phyloP scores from a whole-genome alignment of 2,888 invertebrate species.

The Acholoe squamosa region DNA sequence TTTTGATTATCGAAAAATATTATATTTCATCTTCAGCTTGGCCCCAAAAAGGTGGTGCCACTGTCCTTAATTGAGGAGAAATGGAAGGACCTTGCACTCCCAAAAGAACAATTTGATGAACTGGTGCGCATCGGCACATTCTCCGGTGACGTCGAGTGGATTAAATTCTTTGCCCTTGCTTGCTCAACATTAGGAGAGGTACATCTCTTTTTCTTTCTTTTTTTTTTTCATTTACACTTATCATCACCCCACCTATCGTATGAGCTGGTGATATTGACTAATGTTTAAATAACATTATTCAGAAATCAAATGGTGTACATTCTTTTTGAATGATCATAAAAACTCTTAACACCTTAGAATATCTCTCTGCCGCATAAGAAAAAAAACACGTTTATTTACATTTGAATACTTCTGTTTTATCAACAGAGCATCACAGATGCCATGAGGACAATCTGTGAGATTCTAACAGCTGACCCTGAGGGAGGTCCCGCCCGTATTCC shows the following conservation, averaged over 20 bases:
- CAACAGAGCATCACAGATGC: constrained; percentile 89
- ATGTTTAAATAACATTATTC: constrained; percentile 37
- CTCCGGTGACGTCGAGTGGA: constrained; percentile 87
- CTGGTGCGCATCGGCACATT: constrained; percentile 90
- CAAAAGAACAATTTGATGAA: constrained; percentile 86
- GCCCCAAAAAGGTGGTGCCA: constrained; percentile 80
- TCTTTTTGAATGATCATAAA: background rate
- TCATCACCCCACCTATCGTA: background rate
- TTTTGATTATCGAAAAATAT: background rate
- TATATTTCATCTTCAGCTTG: constrained; percentile 75
- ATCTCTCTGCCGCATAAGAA: no score
- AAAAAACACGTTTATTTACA: no score
- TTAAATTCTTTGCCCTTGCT: constrained; percentile 90
- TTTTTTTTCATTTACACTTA: background rate
- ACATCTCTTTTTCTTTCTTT: constrained; percentile 61
- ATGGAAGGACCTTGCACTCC: constrained; percentile 84
- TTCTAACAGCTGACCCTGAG: constrained; percentile 92
- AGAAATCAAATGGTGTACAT: background rate
- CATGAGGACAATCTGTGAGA: constrained; percentile 91
- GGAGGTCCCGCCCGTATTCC: constrained; percentile 91
- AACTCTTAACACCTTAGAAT: no score
- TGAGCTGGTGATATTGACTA: no score
- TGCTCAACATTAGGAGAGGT: constrained; percentile 82
- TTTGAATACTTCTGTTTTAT: no score
- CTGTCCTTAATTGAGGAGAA: constrained; percentile 80